Evolutionary conservation across 2,797 vertebrate species (phyloP), one percentile per base, ranked within the genome.

Genomic region (Chlorospingus semifuscus): DNA sequence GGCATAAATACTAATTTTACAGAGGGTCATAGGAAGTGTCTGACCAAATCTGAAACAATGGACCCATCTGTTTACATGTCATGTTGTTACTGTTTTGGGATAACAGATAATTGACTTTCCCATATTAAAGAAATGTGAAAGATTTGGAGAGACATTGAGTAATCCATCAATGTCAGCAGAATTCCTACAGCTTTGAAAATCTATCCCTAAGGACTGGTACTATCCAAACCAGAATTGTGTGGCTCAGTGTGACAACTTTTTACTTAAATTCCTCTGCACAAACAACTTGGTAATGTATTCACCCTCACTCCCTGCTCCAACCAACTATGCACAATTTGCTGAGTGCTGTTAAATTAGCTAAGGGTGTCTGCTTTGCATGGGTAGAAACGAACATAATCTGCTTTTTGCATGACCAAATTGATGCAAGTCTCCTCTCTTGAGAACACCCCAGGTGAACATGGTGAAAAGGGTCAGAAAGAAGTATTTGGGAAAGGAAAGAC

Each of bases 131-230:
- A 88, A 91, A 57, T 30, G 84, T 24, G 26, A 61, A 71, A 82
- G 47, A 75, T 81, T 87, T 90, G 77, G 41, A 53, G 60, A 89
- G 34, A 61, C 56, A 79, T 0, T 0, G 21, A 93, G 55, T 66
- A 93, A 96, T 91, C 46, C 47, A 94, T 88, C 91, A 89, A 75
- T 50, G 89, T 74, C 93, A 96, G 37, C 41, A 89, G 80, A 75
- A 93, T 64, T 90, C 52, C 50, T 76, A 49, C 55, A 86, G 66
- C 68, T 94, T 61, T 95, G 70, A 89, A 94, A 89, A 84, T 37
- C 63, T 82, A 29, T 68, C 83, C 74, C 70, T 57, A 63, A 74
- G 83, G 66, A 91, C 3, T 64, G 68, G 22, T 26, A 37, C 37
- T 80, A 80, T 27, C 37, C 52, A 77, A 91, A 74, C 60, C 47